Base-by-base conservation (phyloP, 1,140 invertebrate genomes). In the Ctenoplectra terminalis region DNA sequence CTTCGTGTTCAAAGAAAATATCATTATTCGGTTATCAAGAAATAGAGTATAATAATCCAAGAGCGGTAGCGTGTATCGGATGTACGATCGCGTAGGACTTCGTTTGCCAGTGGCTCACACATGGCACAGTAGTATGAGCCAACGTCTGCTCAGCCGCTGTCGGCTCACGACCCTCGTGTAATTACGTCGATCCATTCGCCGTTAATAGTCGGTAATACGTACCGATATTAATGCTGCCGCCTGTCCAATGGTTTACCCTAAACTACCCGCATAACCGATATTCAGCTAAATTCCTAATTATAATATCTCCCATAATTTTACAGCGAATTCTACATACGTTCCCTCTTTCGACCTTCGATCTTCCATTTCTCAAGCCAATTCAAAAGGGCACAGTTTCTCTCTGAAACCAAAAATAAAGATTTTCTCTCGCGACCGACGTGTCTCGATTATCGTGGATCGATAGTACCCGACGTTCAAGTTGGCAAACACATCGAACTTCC, bases 181-280 rank as follows among this genome's bases (percentile, higher is more conserved):
- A 87, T 87, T 87, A 77, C 81, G 52, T 56, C 84, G 84, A 86
- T 83, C 86, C 34, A 81, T 86, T 86, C 76, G 76, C 75, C 81
- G 72, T 87, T 87, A 87, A 87, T 87, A 87, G 84, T 83, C 66
- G 71, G 75, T 87, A 87, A 87, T 87, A 76, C 72, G 76, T 73
- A 76, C 81, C 81, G 61, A 81, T 87, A 86, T 87, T 86, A 86
- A 86, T 85, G 60, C 84, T 79, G 50, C 46, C 34, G 31, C 43
- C 60, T 60, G 60, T 83, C 52, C 29, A 52, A 78, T 46, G 78
- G 77, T 86, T 87, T 75, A 86, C 52, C 74, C 64, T 76, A 83
- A 87, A 75, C 84, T 34, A 48, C n/a, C 56, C 48, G 26, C 48
- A 61, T 40, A 50, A 40, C 60, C 73, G 69, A 85, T 77, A 73